Base-by-base conservation (phyloP, 2,113 vertebrate genomes). In the Anoplopoma fimbria region DNA sequence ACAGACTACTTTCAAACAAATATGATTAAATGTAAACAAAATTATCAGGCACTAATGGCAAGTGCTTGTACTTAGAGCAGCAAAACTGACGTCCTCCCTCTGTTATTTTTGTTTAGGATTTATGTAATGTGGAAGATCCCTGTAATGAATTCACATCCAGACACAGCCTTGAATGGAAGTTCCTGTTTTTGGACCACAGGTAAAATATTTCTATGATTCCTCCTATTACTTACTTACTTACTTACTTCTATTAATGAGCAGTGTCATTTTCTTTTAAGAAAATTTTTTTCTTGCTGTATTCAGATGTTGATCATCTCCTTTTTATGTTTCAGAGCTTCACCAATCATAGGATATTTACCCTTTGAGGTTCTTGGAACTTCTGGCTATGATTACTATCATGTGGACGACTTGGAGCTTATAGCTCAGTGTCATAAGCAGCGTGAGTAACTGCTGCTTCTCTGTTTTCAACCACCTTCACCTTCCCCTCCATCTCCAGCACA, bases 331-430 rank as follows among this genome's bases (percentile, higher is more conserved):
- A 97, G 96, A 91, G 96, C 96, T 69, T 95, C 96, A 10, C 96
- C 97, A 51, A 97, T 97, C 84, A 97, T 97, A 29, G 96, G 96
- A 42, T 97, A 97, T 91, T 95, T 99, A 89, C 96, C 96, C n/a
- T 98, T 97, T 68, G 95, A 98, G 90, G 96, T 97, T 82, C 94
- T 97, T 79, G 97, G 97, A 79, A 97, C 96, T 0, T 98, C 96
- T 51, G 96, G 97, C 13, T 97, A 97, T 65, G 96, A 97, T 95
- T 98, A 97, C 91, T 97, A 97, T 92, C 97, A 97, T 15, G 96
- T 96, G 65, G 96, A 97, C 72, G 96, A 98, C 93, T 93, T 97
- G 90, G 96, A 97, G 93, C 95, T 96, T 23, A 96, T 98, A 82
- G 96, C 96, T 60, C 95, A 97, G 90, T 97, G 97, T 95, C 96